Evolutionary conservation across 2,888 invertebrate genomes (phyloP), one percentile per base, ranked within the genome.

Genomic region (Resseliella maxima): DNA sequence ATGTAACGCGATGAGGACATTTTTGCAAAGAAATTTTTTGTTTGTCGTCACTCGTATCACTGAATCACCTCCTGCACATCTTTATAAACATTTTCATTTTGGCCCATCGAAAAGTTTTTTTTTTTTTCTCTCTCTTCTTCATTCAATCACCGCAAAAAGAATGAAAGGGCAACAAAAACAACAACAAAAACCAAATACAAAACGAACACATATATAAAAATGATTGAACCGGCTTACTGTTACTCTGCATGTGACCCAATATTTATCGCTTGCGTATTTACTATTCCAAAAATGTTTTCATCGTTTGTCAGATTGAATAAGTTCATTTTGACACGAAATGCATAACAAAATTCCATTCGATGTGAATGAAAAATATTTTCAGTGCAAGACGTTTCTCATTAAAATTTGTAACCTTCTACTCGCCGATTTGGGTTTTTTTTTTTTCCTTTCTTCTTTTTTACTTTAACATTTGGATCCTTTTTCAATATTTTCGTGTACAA

Each of bases 341-440:
- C 59, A 59, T 24, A 59, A 59, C 59, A 24, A 59, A 59, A 24
- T 59, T 59, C 41, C n/a, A 24, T 59, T 24, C 59, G 59, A 24
- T 59, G 59, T 59, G 24, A 59, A 59, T 59, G 59, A 24, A 59
- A 41, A 59, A 24, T n/a, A 24, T 59, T 59, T n/a, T 59, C 59
- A 59, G n/a, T 24, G 59, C 59, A 24, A 24, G 59, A 59, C 59
- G 24, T 59, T 59, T 59, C 24, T 59, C 59, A 59, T 59, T 59
- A 59, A 59, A 59, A 59, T 59, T 59, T 50, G 50, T 50, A 18
- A 12, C 50, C 5, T 18, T 50, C 2, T 18, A 18, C 15, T 50
- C 50, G 15, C 15, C 21, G 18, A 2, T 18, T 50, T 18, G 21
- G 2, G 10, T 21, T 21, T 18, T 50, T 50, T 50, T 50, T 8